Conservation (phyloP, 2,113 vertebrate genomes). For the Istiophorus platypterus region DNA sequence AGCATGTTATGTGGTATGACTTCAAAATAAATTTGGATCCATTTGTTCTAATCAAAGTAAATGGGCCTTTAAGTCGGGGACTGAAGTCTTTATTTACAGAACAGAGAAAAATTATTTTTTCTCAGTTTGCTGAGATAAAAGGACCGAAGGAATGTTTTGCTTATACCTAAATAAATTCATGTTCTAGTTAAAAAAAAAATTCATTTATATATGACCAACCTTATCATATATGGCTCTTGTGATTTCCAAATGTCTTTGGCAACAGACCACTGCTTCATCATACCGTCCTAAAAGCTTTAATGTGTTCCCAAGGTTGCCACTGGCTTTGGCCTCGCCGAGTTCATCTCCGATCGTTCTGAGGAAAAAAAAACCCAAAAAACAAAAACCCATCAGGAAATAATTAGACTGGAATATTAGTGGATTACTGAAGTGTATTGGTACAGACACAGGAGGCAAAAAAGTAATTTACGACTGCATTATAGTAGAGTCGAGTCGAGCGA, state of each 20-base stretch:
- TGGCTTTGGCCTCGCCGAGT: conserved; percentile 97
- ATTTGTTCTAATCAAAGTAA: conserved; percentile 35
- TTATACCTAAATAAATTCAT: neutral
- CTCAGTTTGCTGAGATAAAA: neutral
- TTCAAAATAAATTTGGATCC: conserved; percentile 30
- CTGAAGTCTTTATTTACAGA: conserved; percentile 9
- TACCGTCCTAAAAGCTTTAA: conserved; percentile 96
- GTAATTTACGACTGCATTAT: conserved; percentile 36
- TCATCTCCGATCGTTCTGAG: conserved; percentile 94
- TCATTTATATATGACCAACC: conserved; percentile 77
- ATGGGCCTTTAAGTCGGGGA: neutral
- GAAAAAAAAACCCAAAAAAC: neutral
- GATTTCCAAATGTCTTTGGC: conserved; percentile 96
- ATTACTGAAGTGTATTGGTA: conserved; percentile 26
- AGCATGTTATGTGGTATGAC: conserved; percentile 24
- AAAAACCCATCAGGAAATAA: conserved; percentile 37
- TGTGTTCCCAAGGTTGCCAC: conserved; percentile 97
- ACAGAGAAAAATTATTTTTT: neutral
- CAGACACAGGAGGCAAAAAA: conserved; percentile 42
- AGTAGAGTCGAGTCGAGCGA: conserved; percentile 2
- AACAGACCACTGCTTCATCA: conserved; percentile 95
- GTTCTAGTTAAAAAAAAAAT: neutral
- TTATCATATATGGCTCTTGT: conserved; percentile 94
- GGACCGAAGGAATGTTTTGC: neutral
- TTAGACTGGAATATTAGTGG: conserved; percentile 39